Evolutionary conservation across 2,113 vertebrate genomes (phyloP).

Genomic region (Cyanoliseus patagonus): DNA sequence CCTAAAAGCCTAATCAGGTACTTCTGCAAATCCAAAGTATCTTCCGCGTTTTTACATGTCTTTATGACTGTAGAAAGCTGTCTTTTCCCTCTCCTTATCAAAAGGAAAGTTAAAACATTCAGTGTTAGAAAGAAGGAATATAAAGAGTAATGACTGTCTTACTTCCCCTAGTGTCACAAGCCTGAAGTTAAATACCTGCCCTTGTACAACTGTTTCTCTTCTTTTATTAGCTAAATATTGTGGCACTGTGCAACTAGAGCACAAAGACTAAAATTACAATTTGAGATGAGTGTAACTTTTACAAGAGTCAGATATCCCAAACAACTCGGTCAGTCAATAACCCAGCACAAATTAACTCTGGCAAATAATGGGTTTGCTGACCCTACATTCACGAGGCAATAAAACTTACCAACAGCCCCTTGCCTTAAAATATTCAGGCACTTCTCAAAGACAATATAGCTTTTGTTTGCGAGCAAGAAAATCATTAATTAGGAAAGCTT

Average conservation of each 20-base stretch:
- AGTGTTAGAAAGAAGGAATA: not conserved
- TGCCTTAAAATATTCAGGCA: slow-evolving; percentile 28
- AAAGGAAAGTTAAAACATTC: not conserved
- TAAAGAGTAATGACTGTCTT: not conserved
- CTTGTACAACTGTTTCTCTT: not conserved
- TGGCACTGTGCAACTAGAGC: not conserved
- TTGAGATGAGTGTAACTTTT: slow-evolving; percentile 44
- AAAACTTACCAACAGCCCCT: not conserved
- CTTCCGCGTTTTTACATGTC: accelerated
- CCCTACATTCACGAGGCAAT: slow-evolving; percentile 53
- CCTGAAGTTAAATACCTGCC: slow-evolving; percentile 7
- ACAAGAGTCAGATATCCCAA: slow-evolving; percentile 37
- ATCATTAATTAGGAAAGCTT: slow-evolving; percentile 27
- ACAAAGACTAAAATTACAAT: not conserved
- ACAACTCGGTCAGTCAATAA: slow-evolving; percentile 28
- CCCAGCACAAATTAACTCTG: slow-evolving; percentile 48
- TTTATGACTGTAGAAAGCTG: not conserved
- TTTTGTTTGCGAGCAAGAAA: slow-evolving; percentile 34
- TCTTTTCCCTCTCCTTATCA: not conserved
- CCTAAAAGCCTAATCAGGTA: not conserved
- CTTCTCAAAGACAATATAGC: slow-evolving; percentile 27
- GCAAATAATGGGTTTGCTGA: slow-evolving; percentile 59
- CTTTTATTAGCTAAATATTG: slow-evolving; percentile 16
- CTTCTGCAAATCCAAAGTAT: not conserved
- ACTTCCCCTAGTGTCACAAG: not conserved